Conservation (phyloP, 2,888 invertebrate species). For the Ctenicera cuprea region DNA sequence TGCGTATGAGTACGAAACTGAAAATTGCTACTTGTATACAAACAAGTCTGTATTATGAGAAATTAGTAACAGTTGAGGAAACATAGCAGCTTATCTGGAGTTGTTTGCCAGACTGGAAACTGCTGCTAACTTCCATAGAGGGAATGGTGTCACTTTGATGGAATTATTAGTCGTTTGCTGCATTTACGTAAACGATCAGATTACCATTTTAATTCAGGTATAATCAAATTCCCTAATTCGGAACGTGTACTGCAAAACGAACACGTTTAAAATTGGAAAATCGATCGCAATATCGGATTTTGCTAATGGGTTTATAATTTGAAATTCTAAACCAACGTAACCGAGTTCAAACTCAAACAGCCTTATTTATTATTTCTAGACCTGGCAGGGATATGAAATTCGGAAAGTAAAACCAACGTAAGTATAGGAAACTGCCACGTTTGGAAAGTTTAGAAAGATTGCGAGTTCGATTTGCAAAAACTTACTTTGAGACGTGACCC, state of each 20-base stretch:
- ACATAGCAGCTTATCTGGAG: conserved; percentile 11
- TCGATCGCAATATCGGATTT: conserved; percentile 29
- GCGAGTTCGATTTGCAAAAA: conserved; percentile 35
- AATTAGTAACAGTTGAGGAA: conserved; percentile 18
- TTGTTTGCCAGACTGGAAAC: conserved; percentile 16
- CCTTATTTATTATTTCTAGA: conserved; percentile 5
- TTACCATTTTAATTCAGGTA: conserved; percentile 41
- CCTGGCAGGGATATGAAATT: not conserved
- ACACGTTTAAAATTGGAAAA: conserved; percentile 29
- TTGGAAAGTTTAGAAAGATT: conserved; percentile 31
- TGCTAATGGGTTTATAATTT: conserved; percentile 36
- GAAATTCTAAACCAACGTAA: conserved; percentile 22
- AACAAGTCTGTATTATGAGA: conserved; percentile 6
- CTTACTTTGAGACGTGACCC: conserved; percentile 31
- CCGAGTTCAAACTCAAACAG: not conserved
- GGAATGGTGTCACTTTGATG: conserved; percentile 12
- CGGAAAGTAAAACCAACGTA: not conserved
- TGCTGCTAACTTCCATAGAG: conserved; percentile 1
- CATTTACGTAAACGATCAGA: conserved; percentile 40
- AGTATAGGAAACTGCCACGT: not conserved
- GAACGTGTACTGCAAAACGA: conserved; percentile 14
- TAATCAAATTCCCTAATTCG: conserved; percentile 37
- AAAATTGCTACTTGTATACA: no score
- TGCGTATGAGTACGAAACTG: not conserved
- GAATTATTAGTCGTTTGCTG: conserved; percentile 35